phyloP scores from a whole-genome alignment of 2,113 vertebrate genomes.

The Symphodus melops region DNA sequence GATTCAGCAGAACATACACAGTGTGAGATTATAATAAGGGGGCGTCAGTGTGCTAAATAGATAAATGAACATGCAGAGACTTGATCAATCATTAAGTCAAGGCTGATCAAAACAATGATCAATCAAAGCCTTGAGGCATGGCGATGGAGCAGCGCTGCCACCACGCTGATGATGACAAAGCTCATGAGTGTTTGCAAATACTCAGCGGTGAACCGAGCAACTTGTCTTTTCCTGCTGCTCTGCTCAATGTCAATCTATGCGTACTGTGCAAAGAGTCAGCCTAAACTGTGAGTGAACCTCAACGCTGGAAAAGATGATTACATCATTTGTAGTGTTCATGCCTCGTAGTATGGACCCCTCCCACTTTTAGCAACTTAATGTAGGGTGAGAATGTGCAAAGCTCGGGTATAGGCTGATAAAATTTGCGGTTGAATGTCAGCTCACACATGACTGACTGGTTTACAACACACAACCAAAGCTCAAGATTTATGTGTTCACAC shows the following conservation, averaged over 20 bases:
- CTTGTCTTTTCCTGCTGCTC: constrained; percentile 11
- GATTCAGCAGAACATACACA: constrained; percentile 45
- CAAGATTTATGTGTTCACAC: no score
- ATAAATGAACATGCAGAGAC: constrained; percentile 58
- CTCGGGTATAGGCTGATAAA: no score
- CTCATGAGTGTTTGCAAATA: constrained; percentile 39
- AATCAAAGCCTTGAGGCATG: constrained; percentile 60
- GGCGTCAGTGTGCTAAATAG: constrained; percentile 57
- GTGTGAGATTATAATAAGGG: constrained; percentile 51
- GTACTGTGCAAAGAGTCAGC: background rate
- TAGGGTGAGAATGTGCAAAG: no score
- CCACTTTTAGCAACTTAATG: no score
- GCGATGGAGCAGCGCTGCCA: constrained; percentile 42
- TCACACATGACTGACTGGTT: no score
- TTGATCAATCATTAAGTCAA: constrained; percentile 70
- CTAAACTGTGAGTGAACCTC: background rate
- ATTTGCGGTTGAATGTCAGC: no score
- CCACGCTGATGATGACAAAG: constrained; percentile 54
- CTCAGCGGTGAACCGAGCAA: constrained; percentile 3
- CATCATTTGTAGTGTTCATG: no score
- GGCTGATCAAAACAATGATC: constrained; percentile 67
- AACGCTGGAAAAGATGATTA: background rate
- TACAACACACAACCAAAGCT: no score
- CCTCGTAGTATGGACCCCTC: no score
- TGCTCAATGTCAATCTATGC: constrained; percentile 24